Percentiles rank a stretch among this genome's conserved stretches.
Conservation (phyloP, 2,113 vertebrate genomes). For the Oenanthe oenanthe region DNA sequence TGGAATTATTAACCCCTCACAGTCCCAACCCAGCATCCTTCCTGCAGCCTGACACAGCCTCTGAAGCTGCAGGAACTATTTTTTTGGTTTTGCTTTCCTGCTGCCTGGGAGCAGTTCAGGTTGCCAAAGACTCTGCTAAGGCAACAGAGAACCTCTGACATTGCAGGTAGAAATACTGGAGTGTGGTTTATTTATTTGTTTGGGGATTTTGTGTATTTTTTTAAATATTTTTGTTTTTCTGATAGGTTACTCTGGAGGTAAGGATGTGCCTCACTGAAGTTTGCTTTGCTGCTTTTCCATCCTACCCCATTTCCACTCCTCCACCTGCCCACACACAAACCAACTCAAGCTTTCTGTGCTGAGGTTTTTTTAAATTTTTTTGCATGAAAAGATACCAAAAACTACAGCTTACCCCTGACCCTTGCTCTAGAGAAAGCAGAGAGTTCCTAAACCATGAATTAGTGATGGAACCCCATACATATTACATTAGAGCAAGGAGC, state of each 20-base stretch:
- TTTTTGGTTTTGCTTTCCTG: not conserved
- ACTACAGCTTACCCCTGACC: not conserved
- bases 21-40: not conserved
- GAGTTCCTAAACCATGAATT: slow-evolving; percentile 9
- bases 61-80: not conserved
- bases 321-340: not conserved
- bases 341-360: not conserved
- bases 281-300: not conserved
- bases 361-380: not conserved
- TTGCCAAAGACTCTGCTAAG: not conserved
- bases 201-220: not conserved
- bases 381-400: not conserved
- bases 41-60: not conserved
- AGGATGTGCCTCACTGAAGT: not conserved
- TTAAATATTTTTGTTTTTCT: rapidly evolving
- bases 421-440: not conserved
- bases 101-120: not conserved
- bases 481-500: slow-evolving; percentile 4
- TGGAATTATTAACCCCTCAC: not conserved
- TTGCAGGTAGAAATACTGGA: not conserved
- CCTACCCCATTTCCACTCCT: not conserved
- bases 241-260: not conserved
- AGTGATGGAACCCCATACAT: not conserved
- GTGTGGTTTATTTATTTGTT: not conserved
- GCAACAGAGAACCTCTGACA: not conserved